A percentile compares a stretch with the other conserved stretches of the same genome.
These are phyloP conservation scores for Heliangelus exortis DNA, from an alignment of 2,797 vertebrate species.

Conservation along the genomic window DNA sequence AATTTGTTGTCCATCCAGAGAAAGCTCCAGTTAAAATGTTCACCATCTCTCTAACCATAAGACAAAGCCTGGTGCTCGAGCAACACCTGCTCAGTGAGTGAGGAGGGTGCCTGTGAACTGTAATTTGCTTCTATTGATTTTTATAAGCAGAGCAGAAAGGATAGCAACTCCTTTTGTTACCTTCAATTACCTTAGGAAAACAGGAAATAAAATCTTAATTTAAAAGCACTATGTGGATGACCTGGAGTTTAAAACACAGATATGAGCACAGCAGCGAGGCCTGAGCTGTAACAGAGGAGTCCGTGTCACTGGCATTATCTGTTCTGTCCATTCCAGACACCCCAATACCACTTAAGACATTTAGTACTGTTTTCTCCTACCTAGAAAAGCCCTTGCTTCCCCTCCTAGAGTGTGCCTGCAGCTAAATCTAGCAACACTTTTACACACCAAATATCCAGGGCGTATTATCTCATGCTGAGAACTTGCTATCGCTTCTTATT, in stretches of 20 bases:
- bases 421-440: neutral
- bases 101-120: neutral
- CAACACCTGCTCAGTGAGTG: neutral
- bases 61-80: neutral
- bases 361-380: neutral
- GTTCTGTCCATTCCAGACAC: neutral
- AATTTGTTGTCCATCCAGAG: neutral
- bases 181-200: neutral
- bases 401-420: neutral
- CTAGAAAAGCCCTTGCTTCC: neutral
- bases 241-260: neutral
- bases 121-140: neutral
- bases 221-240: neutral
- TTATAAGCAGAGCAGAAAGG: neutral
- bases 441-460: neutral
- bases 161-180: neutral
- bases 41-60: neutral
- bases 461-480: neutral
- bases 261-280: neutral
- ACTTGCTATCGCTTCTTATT: neutral
- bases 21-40: neutral
- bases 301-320: neutral
- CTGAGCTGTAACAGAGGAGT: neutral
- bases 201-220: neutral
- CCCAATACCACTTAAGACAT: neutral